Evolutionary conservation across 2,888 invertebrate genomes (phyloP).

Genomic region (Himalopsyche kuldschensis): DNA sequence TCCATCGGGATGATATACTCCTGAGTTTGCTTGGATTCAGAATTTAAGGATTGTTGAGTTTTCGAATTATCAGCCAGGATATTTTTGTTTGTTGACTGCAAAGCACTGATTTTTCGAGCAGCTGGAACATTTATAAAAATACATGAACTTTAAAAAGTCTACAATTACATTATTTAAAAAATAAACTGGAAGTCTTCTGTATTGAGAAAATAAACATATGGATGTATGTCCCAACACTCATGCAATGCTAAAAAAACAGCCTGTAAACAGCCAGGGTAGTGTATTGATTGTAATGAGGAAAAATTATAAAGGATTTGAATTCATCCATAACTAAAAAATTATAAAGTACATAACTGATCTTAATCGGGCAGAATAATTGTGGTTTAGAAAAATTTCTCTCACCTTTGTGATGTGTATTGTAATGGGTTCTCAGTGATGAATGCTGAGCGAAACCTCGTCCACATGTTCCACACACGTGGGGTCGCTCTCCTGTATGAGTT

Average conservation of each 20-base stretch:
- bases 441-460: constrained; percentile 24
- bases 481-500: constrained; percentile 26
- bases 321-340: too few species aligned
- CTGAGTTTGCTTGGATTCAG: not conserved
- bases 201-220: too few species aligned
- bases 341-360: too few species aligned
- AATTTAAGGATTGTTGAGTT: not conserved
- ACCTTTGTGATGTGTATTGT: constrained; percentile 18
- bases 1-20: not conserved
- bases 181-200: too few species aligned
- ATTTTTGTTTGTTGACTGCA: not conserved
- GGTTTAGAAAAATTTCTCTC: not conserved
- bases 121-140: not conserved
- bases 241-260: too few species aligned
- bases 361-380: too few species aligned
- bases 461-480: constrained; percentile 17
- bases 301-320: too few species aligned
- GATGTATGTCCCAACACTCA: too few species aligned
- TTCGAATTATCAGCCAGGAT: not conserved
- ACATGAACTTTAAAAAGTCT: too few species aligned
- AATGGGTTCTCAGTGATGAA: constrained; percentile 21
- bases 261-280: too few species aligned
- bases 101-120: not conserved
- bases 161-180: too few species aligned
- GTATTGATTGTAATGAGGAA: too few species aligned